Evolutionary conservation across 2,797 vertebrate species (phyloP), one percentile per base, ranked within the genome.

Genomic region (Sebastes kiyomatsui): DNA sequence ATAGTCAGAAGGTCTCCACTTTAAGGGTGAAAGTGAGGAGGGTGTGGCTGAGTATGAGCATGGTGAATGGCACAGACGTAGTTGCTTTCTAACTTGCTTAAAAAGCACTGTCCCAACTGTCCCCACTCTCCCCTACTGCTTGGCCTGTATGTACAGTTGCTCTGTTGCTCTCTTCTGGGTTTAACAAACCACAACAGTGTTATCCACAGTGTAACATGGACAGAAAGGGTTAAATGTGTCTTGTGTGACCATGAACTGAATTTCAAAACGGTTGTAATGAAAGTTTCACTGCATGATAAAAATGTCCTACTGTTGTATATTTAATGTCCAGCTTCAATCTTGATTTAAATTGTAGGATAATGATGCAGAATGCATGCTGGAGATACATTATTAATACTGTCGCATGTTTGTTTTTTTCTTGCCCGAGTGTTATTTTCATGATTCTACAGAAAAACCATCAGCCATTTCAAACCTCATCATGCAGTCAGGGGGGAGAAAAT

Each of bases 291-390:
- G 65, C 32, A 35, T 64, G 61, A n/a, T 35, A 14, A 77, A 62
- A 86, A 58, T 73, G 82, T 46, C 42, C 77, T 22, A 28, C 80
- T 91, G 73, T 86, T 93, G 81, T 90, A 92, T 93, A 87, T 92
- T 92, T 93, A 88, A 90, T 91, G 91, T 77, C 23, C 70, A 72
- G 83, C 85, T 91, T 92, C 87, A 92, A 91, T 88, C 88, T 89
- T 92, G 86, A 87, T 95, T 92, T 93, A 85, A 90, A 94, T 91
- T 89, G 82, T 88, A 90, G 89, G 80, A 91, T 90, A 89, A 89
- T 82, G 88, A 89, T 83, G 86, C 81, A 81, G 81, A 87, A 82
- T 86, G 79, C 84, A 82, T 88, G 88, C 75, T 83, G 74, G 65
- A 60, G 11, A 87, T 93, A 75, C 66, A 93, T 93, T 91, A 94